Evolutionary conservation across 2,888 invertebrate species (phyloP), one percentile per base, ranked within the genome.

Genomic region (Nomada lathburiana): DNA sequence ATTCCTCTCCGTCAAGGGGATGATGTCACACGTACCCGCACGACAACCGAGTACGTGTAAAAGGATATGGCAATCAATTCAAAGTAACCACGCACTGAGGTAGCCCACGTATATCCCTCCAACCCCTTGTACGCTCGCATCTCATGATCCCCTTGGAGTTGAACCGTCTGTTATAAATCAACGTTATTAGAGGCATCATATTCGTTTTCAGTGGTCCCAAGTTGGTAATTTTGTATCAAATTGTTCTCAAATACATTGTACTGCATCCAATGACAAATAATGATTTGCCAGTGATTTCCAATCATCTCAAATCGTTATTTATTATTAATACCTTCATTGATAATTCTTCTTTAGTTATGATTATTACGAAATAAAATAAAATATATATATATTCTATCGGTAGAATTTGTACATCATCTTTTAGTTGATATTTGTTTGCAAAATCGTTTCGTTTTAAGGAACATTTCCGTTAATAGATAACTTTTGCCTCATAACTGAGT

Each of bases 101-200:
- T 89, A 91, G 90, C 89, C 81, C 83, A 88, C 86, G 87, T 87
- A 85, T 86, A 89, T 86, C 85, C 87, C 86, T 85, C 87, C 87
- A 82, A 88, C 80, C 85, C 84, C 83, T 79, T 76, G 84, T 82
- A 82, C 71, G 80, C 76, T 82, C 85, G 70, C 79, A 76, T 78
- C 55, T 59, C 76, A 82, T 83, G 78, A 85, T 89, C 90, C 89
- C 90, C 89, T 88, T 86, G 87, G 86, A 87, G 89, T 88, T 89
- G 89, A 91, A 89, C 90, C 90, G 89, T 89, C 85, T 88, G 85
- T 81, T 92, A 93, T 93, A 93, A 93, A 93, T 93, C 93, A 93
- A 92, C 91, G 93, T 93, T 93, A 93, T 93, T 93, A 93, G 89
- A 90, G 91, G 93, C 91, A 89, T 93, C 93, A 88, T 92, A 92